phyloP scores from a whole-genome alignment of 2,113 vertebrate genomes.

The Micromys minutus region DNA sequence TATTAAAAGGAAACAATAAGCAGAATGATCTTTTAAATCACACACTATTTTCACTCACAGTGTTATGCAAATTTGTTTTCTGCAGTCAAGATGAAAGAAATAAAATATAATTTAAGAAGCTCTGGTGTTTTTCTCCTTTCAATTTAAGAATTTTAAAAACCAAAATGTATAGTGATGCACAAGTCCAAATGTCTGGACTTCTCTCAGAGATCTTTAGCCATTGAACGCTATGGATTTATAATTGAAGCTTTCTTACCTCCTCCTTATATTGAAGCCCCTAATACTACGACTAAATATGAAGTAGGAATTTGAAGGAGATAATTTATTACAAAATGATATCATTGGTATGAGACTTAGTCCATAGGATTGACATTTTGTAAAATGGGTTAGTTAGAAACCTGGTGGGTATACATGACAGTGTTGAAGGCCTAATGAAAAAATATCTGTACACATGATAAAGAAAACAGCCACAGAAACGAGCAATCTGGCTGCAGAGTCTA shows the following conservation, averaged over 20 bases:
- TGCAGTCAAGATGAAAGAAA: neutral
- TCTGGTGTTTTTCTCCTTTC: neutral
- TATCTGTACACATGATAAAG: neutral
- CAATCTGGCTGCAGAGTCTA: neutral
- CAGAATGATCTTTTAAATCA: neutral
- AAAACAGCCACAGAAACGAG: neutral
- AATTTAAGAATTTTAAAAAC: neutral
- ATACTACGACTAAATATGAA: neutral
- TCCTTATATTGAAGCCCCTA: neutral
- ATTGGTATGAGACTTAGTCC: accelerated
- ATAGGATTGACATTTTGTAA: neutral
- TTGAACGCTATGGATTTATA: neutral
- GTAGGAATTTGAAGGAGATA: neutral
- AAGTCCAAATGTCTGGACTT: neutral
- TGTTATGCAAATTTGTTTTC: neutral
- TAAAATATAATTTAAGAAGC: neutral
- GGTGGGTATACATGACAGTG: neutral
- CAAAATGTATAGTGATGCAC: neutral
- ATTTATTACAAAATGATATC: neutral
- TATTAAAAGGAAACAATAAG: neutral
- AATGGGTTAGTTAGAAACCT: neutral
- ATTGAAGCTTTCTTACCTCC: neutral
- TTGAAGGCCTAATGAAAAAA: neutral
- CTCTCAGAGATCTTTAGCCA: neutral
- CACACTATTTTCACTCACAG: neutral